phyloP scores from a whole-genome alignment of 64 coral and sea anemone genomes.

The Astreopora myriophthalma region DNA sequence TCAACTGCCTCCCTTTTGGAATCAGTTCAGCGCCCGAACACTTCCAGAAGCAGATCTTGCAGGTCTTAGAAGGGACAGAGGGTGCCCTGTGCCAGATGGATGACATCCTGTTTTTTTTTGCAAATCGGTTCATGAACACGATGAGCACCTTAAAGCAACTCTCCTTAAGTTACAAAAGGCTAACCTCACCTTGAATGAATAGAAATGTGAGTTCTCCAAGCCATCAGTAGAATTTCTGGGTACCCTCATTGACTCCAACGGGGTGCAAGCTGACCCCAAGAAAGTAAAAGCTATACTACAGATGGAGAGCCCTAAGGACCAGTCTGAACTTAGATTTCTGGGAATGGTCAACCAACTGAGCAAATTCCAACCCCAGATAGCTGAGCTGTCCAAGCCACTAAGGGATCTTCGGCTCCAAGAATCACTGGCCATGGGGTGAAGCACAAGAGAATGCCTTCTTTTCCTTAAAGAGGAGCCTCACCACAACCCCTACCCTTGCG shows the following conservation, averaged over 20 bases:
- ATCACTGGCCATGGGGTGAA: background rate
- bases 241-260: background rate
- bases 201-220: slow-evolving; percentile 1
- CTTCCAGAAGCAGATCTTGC: background rate
- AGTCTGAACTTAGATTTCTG: background rate
- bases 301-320: background rate
- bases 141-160: background rate
- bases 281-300: background rate
- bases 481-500: background rate
- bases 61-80: background rate
- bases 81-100: background rate
- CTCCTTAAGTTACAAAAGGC: background rate
- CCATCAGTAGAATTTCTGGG: background rate
- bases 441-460: background rate
- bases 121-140: background rate
- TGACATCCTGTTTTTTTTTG: background rate
- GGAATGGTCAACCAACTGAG: background rate
- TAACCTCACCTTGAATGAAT: background rate
- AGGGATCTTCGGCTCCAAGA: background rate
- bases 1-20: slow-evolving; percentile 2
- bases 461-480: background rate
- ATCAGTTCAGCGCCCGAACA: slow-evolving; percentile 15
- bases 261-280: background rate
- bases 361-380: background rate
- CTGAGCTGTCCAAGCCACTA: background rate